Evolutionary conservation across 53 echinoderm and acorn worm species (phyloP).

Genomic region (Paelopatides confundens): DNA sequence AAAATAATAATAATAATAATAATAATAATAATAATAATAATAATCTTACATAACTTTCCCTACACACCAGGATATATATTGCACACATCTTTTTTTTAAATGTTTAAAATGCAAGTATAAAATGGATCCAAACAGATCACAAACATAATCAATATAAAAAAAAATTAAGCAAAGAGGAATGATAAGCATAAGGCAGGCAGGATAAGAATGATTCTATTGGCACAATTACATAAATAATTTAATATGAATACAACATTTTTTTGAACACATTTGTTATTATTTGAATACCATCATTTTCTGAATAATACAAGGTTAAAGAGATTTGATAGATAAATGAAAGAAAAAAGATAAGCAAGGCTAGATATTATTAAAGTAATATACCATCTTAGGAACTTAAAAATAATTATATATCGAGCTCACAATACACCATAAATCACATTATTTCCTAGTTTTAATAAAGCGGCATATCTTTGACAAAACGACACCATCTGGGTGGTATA

Average conservation of each 20-base stretch:
- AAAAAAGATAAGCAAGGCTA: background rate
- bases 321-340: no score
- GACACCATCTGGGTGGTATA: no score
- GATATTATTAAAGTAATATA: background rate
- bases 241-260: background rate
- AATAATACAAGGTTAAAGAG: no score
- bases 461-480: no score
- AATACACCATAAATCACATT: no score
- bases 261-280: no score
- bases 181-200: background rate
- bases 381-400: background rate
- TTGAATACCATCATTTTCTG: no score
- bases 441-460: no score
- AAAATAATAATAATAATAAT: no score
- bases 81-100: background rate
- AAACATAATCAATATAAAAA: background rate
- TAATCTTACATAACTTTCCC: background rate
- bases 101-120: conserved; percentile 1
- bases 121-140: background rate
- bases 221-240: background rate
- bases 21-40: no score
- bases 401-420: no score
- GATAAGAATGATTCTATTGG: background rate
- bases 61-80: background rate
- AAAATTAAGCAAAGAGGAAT: background rate